Conservation (phyloP, 2,888 invertebrate species). For the Agrilus mali region DNA sequence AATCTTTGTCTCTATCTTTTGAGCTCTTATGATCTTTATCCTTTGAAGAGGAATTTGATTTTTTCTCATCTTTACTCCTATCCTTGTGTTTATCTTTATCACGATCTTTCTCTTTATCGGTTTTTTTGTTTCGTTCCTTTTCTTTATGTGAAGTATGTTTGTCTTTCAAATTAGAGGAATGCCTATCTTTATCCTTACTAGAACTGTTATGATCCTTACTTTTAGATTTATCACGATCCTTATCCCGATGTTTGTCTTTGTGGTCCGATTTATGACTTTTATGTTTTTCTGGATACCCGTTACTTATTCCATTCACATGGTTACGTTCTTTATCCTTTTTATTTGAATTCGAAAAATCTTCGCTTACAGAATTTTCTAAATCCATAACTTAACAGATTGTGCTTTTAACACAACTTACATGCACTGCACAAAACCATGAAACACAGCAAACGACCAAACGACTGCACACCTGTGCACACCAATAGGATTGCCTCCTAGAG, state of each 20-base stretch:
- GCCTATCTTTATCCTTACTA: slow-evolving; percentile 31
- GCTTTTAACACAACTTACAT: slow-evolving; percentile 13
- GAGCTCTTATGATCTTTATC: slow-evolving; percentile 25
- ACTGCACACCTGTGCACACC: too few relatives aligned
- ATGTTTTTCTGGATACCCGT: slow-evolving; percentile 52
- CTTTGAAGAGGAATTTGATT: slow-evolving; percentile 8
- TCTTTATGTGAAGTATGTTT: slow-evolving; percentile 30
- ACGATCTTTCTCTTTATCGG: slow-evolving; percentile 33
- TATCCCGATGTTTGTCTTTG: slow-evolving; percentile 56
- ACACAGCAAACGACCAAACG: too few relatives aligned
- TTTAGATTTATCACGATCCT: slow-evolving; percentile 41
- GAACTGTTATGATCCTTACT: slow-evolving; percentile 54
- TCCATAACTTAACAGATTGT: slow-evolving; percentile 51
- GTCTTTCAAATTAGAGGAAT: slow-evolving; percentile 26
- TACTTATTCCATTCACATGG: slow-evolving; percentile 69
- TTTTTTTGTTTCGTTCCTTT: slow-evolving; percentile 27
- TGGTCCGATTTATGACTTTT: slow-evolving; percentile 45
- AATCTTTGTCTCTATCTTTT: slow-evolving; percentile 26
- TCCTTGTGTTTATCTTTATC: slow-evolving; percentile 24
- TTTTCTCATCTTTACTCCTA: slow-evolving; percentile 21
- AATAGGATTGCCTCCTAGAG: too few relatives aligned
- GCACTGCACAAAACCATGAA: background rate
- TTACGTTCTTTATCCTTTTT: slow-evolving; percentile 21
- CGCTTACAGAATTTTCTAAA: slow-evolving; percentile 48
- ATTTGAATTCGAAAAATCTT: slow-evolving; percentile 40